Base-by-base conservation (phyloP, 2,888 invertebrate genomes). In the Parelbella ahira region DNA sequence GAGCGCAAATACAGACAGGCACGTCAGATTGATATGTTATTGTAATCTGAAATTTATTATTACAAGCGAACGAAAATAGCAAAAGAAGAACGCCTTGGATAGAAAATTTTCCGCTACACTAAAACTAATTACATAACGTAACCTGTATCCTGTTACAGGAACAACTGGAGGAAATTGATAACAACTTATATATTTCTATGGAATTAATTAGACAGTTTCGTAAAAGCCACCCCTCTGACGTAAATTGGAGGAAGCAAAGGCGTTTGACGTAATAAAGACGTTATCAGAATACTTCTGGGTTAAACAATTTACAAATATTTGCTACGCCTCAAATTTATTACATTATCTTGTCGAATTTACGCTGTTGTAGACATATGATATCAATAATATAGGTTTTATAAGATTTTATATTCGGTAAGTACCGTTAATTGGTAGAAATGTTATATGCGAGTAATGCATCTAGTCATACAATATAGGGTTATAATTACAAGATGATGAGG, bases 161-260 rank as follows among this genome's bases (percentile, higher is more conserved):
- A 27, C 32, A 18, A 13, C 33, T 8, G 41, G 25, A 41, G 27
- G 33, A 33, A 33, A 41, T 41, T 41, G 30, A 24, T 7, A 43
- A 43, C 42, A 38, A 36, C 37, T 41, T 48, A 46, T 48, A 47
- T 44, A 46, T 44, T 53, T 41, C 21, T 44, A 38, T 44, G 41
- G 28, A 39, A 44, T 47, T 51, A 48, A 47, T 51, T 47, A 44
- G 37, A 42, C 37, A 38, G 45, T 56, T 52, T 47, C 41, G 37
- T 54, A 27, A 44, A 48, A 47, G 44, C 50, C 28, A 33, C 41
- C 53, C 52, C 43, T 45, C 48, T 60, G 56, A 59, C 56, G 55
- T 48, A 56, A 51, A 53, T 56, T 47, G 47, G 52, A 50, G 46
- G 42, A 47, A 44, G 32, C 50, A 37, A 25, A 34, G 44, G 28